These are phyloP conservation scores for Mylabris phalerata DNA, from an alignment of 1,140 invertebrate genomes.

Conservation along the genomic window DNA sequence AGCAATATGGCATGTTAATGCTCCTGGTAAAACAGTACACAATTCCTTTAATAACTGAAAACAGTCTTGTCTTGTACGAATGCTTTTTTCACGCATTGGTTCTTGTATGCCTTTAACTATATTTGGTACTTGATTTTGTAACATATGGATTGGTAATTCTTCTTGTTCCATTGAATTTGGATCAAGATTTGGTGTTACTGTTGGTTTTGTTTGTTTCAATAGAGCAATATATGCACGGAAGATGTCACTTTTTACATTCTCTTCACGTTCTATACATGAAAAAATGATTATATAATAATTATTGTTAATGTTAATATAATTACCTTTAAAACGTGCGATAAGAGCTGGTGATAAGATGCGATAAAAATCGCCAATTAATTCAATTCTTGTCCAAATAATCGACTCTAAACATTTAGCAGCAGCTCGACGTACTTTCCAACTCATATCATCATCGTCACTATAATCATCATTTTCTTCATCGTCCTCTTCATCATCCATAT, in stretches of 20 bases:
- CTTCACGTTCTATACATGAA: constrained; percentile 77
- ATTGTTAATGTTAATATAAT: constrained; percentile 5
- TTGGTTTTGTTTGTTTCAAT: constrained; percentile 78
- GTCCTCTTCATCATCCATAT: constrained; percentile 60
- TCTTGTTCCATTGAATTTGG: constrained; percentile 73
- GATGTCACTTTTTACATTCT: constrained; percentile 98
- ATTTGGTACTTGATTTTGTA: constrained; percentile 57
- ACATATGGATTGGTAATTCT: constrained; percentile 61
- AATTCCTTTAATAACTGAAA: constrained; percentile 87
- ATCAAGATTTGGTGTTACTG: constrained; percentile 56
- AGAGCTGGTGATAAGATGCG: constrained; percentile 80
- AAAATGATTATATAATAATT: constrained; percentile 6
- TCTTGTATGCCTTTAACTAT: constrained; percentile 83
- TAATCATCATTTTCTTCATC: constrained; percentile 87
- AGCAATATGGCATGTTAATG: constrained; percentile 77
- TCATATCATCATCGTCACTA: constrained; percentile 99
- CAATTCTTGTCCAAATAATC: constrained; percentile 84
- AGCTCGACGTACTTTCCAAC: constrained; percentile 93
- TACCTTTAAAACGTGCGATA: constrained; percentile 88
- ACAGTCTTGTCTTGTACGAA: constrained; percentile 87
- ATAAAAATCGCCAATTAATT: constrained; percentile 87
- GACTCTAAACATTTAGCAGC: constrained; percentile 97
- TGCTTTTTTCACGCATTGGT: constrained; percentile 89
- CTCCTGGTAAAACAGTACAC: constrained; percentile 81
- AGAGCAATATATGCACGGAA: constrained; percentile 93